Evolutionary conservation across 2,797 vertebrate genomes (phyloP).

Genomic region (Siniperca scherzeri): DNA sequence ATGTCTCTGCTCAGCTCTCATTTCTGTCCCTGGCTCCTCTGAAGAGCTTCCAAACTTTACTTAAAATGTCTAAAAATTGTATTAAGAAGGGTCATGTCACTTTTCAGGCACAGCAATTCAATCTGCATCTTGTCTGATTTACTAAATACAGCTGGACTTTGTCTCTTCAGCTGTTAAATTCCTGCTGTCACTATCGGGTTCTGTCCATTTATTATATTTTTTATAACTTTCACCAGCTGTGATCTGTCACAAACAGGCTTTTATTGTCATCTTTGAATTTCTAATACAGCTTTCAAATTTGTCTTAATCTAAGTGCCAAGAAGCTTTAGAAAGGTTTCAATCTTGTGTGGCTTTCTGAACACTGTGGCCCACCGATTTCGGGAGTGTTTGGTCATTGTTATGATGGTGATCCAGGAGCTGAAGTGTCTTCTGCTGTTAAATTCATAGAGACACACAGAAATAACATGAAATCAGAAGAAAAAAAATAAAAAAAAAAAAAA

Average conservation of each 20-base stretch:
- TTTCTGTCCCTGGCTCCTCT: neutral
- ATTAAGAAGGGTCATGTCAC: neutral
- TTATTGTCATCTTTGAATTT: slow-evolving; percentile 20
- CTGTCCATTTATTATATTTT: neutral
- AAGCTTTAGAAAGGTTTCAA: neutral
- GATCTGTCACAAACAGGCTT: neutral
- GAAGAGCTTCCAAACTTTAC: neutral
- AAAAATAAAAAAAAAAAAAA: too few relatives aligned
- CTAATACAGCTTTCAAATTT: neutral
- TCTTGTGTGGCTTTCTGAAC: neutral
- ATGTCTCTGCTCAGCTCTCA: neutral
- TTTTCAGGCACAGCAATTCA: neutral
- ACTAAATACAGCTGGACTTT: slow-evolving; percentile 11
- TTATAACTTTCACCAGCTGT: slow-evolving; percentile 8
- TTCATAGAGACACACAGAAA: neutral
- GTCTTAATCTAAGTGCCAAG: neutral
- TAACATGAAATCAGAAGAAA: too few relatives aligned
- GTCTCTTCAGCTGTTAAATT: slow-evolving; percentile 1
- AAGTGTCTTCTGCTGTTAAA: slow-evolving; percentile 4
- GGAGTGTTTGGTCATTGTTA: neutral
- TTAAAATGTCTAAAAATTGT: neutral
- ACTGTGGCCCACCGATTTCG: rapidly evolving
- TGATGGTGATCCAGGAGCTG: neutral
- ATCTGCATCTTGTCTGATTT: neutral
- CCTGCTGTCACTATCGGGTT: neutral